Percentiles rank a stretch among this genome's conserved stretches.
Conservation (phyloP, 37 sponge, comb jelly and placozoan species). For the Ephydatia muelleri region DNA sequence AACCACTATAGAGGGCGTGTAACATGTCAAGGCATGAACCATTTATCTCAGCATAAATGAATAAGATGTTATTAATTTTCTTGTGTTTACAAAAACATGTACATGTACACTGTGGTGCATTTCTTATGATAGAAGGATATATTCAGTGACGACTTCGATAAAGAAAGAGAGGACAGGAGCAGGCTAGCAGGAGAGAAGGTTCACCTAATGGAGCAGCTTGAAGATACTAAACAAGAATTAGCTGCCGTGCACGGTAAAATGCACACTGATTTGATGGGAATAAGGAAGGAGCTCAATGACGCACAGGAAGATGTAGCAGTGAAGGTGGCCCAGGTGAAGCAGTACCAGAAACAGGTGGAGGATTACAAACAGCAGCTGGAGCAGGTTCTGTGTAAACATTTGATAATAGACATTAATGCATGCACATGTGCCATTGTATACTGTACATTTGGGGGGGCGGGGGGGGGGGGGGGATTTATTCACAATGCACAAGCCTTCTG, state of each 20-base stretch:
- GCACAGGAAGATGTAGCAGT: neutral
- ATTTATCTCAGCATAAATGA: no score
- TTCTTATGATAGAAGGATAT: neutral
- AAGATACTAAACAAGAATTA: neutral
- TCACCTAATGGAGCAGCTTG: neutral
- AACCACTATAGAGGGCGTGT: no score
- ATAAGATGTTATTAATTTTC: no score
- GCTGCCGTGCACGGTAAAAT: neutral
- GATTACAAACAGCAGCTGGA: neutral
- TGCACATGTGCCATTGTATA: no score
- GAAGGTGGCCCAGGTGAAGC: slow-evolving; percentile 1
- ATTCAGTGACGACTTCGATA: neutral
- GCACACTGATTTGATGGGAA: neutral
- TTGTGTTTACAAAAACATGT: neutral
- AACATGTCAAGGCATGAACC: no score
- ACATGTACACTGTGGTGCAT: neutral
- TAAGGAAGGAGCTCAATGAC: neutral
- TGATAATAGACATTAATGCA: no score
- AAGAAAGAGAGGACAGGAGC: neutral
- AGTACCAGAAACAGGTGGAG: neutral
- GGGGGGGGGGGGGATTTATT: no score
- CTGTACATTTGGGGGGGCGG: no score
- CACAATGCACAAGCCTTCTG: no score
- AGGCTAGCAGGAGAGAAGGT: neutral
- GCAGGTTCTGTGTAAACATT: neutral